Conservation (phyloP, 2,888 invertebrate genomes). For the Amitus sp. region DNA sequence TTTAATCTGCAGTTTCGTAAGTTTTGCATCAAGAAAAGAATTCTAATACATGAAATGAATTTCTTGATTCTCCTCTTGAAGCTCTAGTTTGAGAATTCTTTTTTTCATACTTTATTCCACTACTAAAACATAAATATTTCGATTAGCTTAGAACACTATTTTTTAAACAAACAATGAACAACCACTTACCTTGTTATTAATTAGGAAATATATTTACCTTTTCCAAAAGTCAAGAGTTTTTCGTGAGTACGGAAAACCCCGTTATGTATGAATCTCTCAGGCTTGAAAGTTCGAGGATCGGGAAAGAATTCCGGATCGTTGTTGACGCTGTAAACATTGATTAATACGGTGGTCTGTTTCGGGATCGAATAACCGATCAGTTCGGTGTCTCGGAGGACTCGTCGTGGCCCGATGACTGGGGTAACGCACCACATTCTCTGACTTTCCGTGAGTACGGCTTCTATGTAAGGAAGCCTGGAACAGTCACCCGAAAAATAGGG, state of each 20-base stretch:
- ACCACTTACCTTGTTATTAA: too few relatives aligned
- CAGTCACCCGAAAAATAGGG: too few relatives aligned
- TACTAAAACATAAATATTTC: too few relatives aligned
- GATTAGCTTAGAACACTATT: too few relatives aligned
- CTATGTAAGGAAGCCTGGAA: constrained; percentile 65
- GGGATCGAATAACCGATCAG: constrained; percentile 70
- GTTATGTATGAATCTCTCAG: constrained; percentile 71
- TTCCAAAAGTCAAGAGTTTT: constrained; percentile 62
- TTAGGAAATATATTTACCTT: constrained; percentile 54
- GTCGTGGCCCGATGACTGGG: constrained; percentile 66
- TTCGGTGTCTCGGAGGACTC: constrained; percentile 68
- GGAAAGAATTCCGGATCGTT: constrained; percentile 70
- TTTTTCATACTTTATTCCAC: too few relatives aligned
- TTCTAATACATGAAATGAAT: too few relatives aligned
- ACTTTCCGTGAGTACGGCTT: constrained; percentile 67
- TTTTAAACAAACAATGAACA: too few relatives aligned
- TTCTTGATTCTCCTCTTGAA: too few relatives aligned
- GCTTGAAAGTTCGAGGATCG: constrained; percentile 73
- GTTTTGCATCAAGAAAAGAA: too few relatives aligned
- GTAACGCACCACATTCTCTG: constrained; percentile 64
- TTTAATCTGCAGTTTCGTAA: too few relatives aligned
- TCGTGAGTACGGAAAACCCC: constrained; percentile 50
- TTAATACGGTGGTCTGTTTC: constrained; percentile 68
- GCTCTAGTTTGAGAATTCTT: too few relatives aligned
- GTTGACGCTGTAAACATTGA: constrained; percentile 69